Conservation (phyloP, 2,797 vertebrate species). For the Borostomias antarcticus region DNA sequence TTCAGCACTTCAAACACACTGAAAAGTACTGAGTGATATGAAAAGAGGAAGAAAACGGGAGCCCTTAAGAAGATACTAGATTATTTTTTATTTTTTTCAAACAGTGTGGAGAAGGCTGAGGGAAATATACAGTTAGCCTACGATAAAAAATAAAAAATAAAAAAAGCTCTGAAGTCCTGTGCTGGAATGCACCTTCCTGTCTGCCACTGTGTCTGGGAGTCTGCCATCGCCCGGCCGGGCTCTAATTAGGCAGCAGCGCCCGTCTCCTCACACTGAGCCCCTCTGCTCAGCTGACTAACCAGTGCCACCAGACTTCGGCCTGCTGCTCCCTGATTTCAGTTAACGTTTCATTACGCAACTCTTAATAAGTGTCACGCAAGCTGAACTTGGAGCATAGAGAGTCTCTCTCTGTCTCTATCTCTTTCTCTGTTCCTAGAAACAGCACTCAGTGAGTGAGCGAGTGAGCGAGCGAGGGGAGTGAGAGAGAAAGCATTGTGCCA, state of each 20-base stretch:
- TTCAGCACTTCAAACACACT: slow-evolving; percentile 52
- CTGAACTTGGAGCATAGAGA: slow-evolving; percentile 63
- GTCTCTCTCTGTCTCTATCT: slow-evolving; percentile 23
- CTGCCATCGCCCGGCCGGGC: slow-evolving; percentile 70
- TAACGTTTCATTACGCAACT: slow-evolving; percentile 80
- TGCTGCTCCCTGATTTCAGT: slow-evolving; percentile 79
- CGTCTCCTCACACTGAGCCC: slow-evolving; percentile 66
- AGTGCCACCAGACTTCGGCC: slow-evolving; percentile 81
- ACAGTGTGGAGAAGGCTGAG: slow-evolving; percentile 31
- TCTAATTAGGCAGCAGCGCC: slow-evolving; percentile 75
- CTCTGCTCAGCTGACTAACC: slow-evolving; percentile 78
- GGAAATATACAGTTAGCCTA: slow-evolving; percentile 32
- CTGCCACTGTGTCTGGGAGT: slow-evolving; percentile 63
- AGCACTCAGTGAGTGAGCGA: too few species aligned
- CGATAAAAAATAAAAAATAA: slow-evolving; percentile 48
- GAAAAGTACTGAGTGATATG: slow-evolving; percentile 30
- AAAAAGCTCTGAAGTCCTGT: slow-evolving; percentile 52
- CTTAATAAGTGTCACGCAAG: slow-evolving; percentile 77
- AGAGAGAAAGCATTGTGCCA: slow-evolving; percentile 28
- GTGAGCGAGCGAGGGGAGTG: neutral
- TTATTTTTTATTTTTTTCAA: too few species aligned
- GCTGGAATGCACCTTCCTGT: slow-evolving; percentile 66
- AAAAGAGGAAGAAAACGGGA: slow-evolving; percentile 16
- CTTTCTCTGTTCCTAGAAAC: neutral
- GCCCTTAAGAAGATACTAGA: slow-evolving; percentile 30